Conservation (phyloP, 2,888 invertebrate species). For the Petrolisthes manimaculis region DNA sequence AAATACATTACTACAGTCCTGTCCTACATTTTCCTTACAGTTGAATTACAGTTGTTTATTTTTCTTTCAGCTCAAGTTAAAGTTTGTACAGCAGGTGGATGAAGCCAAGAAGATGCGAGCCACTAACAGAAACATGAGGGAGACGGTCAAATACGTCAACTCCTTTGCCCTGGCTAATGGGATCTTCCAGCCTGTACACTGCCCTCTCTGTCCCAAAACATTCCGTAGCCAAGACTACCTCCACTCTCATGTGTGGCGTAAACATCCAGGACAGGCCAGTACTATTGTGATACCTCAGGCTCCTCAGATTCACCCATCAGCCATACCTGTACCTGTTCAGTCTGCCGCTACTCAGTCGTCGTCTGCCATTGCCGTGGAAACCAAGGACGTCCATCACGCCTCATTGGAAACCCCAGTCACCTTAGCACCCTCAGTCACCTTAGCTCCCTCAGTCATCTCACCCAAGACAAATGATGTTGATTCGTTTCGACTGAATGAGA, state of each 20-base stretch:
- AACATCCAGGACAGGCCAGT: slow-evolving; percentile 50
- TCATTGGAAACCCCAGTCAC: not conserved
- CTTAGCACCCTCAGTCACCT: slow-evolving; percentile 21
- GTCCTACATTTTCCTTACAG: no score
- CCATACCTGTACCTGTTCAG: not conserved
- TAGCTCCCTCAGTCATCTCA: slow-evolving; percentile 1
- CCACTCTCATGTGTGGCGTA: slow-evolving; percentile 55
- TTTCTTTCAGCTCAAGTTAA: slow-evolving; percentile 51
- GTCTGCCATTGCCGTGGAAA: not conserved
- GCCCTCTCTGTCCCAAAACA: slow-evolving; percentile 55
- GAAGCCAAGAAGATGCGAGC: slow-evolving; percentile 64
- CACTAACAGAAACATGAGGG: slow-evolving; percentile 58
- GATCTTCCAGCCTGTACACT: slow-evolving; percentile 51
- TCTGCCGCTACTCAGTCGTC: not conserved
- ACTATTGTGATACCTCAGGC: slow-evolving; percentile 10
- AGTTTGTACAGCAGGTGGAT: slow-evolving; percentile 57
- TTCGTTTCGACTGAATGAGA: slow-evolving; percentile 41
- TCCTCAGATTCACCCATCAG: not conserved
- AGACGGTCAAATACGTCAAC: slow-evolving; percentile 62
- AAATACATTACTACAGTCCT: no score
- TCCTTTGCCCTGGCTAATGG: slow-evolving; percentile 58
- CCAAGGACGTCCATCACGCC: not conserved
- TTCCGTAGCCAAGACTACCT: slow-evolving; percentile 59
- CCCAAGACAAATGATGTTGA: slow-evolving; percentile 55
- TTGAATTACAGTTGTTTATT: not conserved